Conservation (phyloP, 2,113 vertebrate species). For the Potamarius usumacintae region DNA sequence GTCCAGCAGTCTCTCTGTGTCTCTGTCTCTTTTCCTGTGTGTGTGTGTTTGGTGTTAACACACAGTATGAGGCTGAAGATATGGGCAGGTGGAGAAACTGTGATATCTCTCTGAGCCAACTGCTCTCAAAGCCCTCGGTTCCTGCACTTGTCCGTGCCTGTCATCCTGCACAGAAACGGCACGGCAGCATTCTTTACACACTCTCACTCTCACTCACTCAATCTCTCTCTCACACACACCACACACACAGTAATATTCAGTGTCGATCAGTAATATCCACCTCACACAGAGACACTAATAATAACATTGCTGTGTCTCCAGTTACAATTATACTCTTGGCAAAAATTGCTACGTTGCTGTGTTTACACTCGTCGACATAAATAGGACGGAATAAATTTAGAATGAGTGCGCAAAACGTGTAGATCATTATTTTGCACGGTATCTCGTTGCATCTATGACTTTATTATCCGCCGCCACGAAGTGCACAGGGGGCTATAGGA, state of each 20-base stretch:
- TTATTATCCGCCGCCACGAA: no score
- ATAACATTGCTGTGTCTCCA: neutral
- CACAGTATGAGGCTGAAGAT: constrained; percentile 37
- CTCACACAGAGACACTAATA: constrained; percentile 17
- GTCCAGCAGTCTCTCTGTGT: neutral
- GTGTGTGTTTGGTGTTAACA: constrained; percentile 7
- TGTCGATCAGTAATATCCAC: constrained; percentile 25
- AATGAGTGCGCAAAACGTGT: neutral
- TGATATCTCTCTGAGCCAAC: constrained; percentile 43
- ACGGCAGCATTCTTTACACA: constrained; percentile 65
- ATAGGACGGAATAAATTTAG: neutral
- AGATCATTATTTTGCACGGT: neutral
- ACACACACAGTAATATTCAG: constrained; percentile 58
- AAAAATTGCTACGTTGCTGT: neutral
- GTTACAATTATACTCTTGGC: constrained; percentile 3
- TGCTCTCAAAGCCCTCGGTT: constrained; percentile 50
- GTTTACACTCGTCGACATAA: neutral
- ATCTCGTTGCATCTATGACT: neutral
- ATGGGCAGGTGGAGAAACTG: constrained; percentile 44
- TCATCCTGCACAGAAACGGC: constrained; percentile 60
- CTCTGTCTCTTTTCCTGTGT: neutral
- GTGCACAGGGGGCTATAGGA: no score
- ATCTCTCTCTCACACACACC: constrained; percentile 48
- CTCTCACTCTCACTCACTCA: constrained; percentile 50
- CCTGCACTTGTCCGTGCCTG: constrained; percentile 72